A percentile compares a stretch with the other conserved stretches of the same genome.
phyloP scores from a whole-genome alignment of 2,113 vertebrate species.

The Myxocyprinus asiaticus region DNA sequence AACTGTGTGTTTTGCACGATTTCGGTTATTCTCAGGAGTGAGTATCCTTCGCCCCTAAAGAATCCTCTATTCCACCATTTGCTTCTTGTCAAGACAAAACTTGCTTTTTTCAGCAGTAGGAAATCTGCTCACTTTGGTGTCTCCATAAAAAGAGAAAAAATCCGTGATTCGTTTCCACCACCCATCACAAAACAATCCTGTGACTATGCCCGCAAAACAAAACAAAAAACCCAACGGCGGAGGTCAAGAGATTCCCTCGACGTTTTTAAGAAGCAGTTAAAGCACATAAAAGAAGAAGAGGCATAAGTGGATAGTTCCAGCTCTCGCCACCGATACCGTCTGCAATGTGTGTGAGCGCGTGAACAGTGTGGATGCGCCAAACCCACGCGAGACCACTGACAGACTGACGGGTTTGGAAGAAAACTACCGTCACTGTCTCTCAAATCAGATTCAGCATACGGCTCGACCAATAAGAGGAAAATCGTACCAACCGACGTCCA shows the following conservation, averaged over 20 bases:
- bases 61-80: constrained; percentile 52
- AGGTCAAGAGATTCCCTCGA: constrained; percentile 45
- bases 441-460: constrained; percentile 57
- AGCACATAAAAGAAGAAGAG: constrained; percentile 44
- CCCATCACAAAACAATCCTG: constrained; percentile 73
- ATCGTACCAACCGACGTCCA: constrained; percentile 60
- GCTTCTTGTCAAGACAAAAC: constrained; percentile 51
- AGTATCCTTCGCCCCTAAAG: constrained; percentile 51
- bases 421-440: constrained; percentile 54
- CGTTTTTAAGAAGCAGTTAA: constrained; percentile 17
- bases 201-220: constrained; percentile 22
- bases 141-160: constrained; percentile 55
- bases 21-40: constrained; percentile 9
- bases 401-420: constrained; percentile 45
- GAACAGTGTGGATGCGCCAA: constrained; percentile 48
- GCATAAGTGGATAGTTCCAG: constrained; percentile 58
- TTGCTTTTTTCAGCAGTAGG: constrained; percentile 54
- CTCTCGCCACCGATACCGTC: constrained; percentile 40
- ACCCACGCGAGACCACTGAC: constrained; percentile 49
- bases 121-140: constrained; percentile 53
- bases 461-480: constrained; percentile 65
- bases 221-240: background rate
- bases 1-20: constrained; percentile 13
- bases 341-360: constrained; percentile 51
- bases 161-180: constrained; percentile 64